Conservation (phyloP, 2,888 invertebrate genomes). For the Stenodera caucasica region DNA sequence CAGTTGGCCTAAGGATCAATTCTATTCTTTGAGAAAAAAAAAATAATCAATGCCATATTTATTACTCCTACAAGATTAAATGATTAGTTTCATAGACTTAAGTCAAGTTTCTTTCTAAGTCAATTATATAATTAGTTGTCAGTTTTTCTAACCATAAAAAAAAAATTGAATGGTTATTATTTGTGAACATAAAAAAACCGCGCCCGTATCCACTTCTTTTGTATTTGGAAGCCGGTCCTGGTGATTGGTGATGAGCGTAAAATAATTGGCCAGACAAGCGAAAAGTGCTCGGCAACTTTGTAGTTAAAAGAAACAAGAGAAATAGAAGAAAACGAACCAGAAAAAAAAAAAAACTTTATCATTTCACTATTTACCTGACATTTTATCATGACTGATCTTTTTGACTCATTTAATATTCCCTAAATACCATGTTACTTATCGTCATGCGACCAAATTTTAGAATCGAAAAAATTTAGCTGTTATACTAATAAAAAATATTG, state of each 20-base stretch:
- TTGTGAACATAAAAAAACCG: constrained; percentile 13
- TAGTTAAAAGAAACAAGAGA: too few species aligned
- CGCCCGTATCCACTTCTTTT: constrained; percentile 9
- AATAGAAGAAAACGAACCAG: too few species aligned
- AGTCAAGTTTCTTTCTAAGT: constrained; percentile 14
- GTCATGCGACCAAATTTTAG: background rate
- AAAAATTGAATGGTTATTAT: background rate
- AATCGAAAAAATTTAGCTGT: too few species aligned
- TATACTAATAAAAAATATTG: background rate
- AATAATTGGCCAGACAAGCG: constrained; percentile 17
- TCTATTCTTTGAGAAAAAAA: constrained; percentile 28
- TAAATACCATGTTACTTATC: constrained; percentile 3
- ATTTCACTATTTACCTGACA: constrained; percentile 4
- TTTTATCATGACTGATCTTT: constrained; percentile 7
- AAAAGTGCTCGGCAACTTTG: constrained; percentile 7
- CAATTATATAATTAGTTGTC: constrained; percentile 20
- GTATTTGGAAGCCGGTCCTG: constrained; percentile 9
- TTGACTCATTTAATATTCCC: constrained; percentile 2
- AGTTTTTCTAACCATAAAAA: background rate
- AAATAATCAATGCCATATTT: constrained; percentile 20
- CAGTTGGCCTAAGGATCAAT: constrained; percentile 35
- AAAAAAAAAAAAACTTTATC: constrained; percentile 5
- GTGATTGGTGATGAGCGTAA: constrained; percentile 20
- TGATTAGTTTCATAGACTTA: constrained; percentile 6
- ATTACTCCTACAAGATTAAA: constrained; percentile 10